Evolutionary conservation across 2,113 vertebrate genomes (phyloP).

Genomic region (Gnathonemus echidnorhynchus): DNA sequence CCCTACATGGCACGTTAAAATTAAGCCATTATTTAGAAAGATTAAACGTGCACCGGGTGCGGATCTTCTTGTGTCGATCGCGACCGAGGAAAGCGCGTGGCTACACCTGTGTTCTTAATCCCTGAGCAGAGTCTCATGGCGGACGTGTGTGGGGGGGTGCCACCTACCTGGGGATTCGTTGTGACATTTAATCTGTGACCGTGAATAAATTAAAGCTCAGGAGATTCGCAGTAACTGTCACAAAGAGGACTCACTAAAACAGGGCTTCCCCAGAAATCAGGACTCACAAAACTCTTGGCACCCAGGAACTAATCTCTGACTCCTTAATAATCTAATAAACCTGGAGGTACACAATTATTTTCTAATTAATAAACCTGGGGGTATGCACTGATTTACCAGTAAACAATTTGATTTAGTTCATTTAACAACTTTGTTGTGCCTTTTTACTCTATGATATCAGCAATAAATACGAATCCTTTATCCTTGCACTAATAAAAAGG

Average conservation of each 20-base stretch:
- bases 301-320: not conserved
- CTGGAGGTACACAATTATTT: not conserved
- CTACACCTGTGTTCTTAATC: not conserved
- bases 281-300: not conserved
- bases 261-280: not conserved
- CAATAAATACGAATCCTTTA: not conserved
- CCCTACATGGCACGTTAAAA: not conserved
- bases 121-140: not conserved
- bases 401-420: not conserved
- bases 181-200: not conserved
- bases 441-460: not conserved
- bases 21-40: not conserved
- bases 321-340: not conserved
- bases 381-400: not conserved
- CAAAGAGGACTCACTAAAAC: not conserved
- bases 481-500: constrained; percentile 24
- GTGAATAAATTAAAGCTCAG: not conserved
- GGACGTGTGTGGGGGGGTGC: not conserved
- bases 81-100: not conserved
- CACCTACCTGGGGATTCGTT: not conserved
- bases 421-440: not conserved
- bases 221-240: not conserved
- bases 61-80: not conserved
- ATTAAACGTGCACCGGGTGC: not conserved
- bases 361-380: not conserved